Evolutionary conservation across 1,140 invertebrate species (phyloP).

Genomic region (Drosophila miranda): DNA sequence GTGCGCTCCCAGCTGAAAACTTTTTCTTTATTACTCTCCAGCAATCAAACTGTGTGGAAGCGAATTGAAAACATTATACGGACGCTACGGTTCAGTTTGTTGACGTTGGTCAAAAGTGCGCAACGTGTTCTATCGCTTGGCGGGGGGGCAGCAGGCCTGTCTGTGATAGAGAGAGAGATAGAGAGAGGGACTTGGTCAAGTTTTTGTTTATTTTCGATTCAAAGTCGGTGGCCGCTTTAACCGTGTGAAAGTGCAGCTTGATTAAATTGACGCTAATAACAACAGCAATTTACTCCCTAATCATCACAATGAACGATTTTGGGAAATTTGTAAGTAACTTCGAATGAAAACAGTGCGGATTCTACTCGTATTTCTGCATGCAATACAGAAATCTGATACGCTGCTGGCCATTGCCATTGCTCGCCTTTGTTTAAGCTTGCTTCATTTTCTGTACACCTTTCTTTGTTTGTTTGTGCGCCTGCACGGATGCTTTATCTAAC

Average conservation of each 20-base stretch:
- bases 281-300: slow-evolving; percentile 41
- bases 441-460: not conserved
- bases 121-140: slow-evolving; percentile 55
- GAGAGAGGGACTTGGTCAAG: not conserved
- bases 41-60: slow-evolving; percentile 15
- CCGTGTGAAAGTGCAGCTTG: slow-evolving; percentile 71
- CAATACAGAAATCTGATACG: slow-evolving; percentile 1
- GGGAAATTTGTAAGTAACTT: slow-evolving; percentile 51
- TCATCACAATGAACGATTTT: slow-evolving; percentile 40
- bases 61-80: slow-evolving; percentile 52
- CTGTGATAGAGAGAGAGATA: not conserved
- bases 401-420: not conserved
- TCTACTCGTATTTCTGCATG: no score
- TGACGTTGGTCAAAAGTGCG: slow-evolving; percentile 63
- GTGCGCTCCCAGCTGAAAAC: slow-evolving; percentile 13
- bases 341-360: no score
- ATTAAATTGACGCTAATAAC: slow-evolving; percentile 25
- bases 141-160: not conserved
- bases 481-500: slow-evolving; percentile 71
- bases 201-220: slow-evolving; percentile 42
- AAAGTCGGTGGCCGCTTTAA: slow-evolving; percentile 10
- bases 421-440: not conserved
- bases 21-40: slow-evolving; percentile 28
- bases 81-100: slow-evolving; percentile 50
- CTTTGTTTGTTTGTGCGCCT: slow-evolving; percentile 5